Evolutionary conservation across 2,888 invertebrate species (phyloP).

Genomic region (Mesopsocus fuscifrons): DNA sequence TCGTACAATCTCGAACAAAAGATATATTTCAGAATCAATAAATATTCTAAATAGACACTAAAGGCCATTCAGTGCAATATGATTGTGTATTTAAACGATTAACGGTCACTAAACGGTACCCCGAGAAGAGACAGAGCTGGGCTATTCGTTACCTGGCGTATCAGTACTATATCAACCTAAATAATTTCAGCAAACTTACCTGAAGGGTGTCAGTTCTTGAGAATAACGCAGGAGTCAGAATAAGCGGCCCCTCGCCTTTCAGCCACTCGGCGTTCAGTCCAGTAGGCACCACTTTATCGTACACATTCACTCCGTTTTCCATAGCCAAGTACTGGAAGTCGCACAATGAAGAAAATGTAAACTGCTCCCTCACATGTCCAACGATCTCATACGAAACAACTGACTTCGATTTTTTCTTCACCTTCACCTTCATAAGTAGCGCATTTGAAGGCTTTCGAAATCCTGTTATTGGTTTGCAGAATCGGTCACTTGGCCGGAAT

Average conservation of each 20-base stretch:
- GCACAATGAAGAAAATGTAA: slow-evolving; percentile 58
- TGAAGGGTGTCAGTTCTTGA: slow-evolving; percentile 46
- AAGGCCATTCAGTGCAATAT: too few relatives aligned
- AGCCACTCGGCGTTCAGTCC: slow-evolving; percentile 38
- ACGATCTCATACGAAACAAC: slow-evolving; percentile 24
- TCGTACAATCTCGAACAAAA: too few relatives aligned
- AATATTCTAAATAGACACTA: too few relatives aligned
- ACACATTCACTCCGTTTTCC: slow-evolving; percentile 24
- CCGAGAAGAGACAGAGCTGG: too few relatives aligned
- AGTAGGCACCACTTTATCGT: slow-evolving; percentile 41
- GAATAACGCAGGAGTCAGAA: slow-evolving; percentile 59
- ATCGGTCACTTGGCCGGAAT: slow-evolving; percentile 65
- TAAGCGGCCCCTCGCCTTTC: slow-evolving; percentile 34
- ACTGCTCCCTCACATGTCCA: slow-evolving; percentile 39
- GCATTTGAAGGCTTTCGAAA: slow-evolving; percentile 45
- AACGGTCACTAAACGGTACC: too few relatives aligned
- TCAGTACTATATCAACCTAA: too few relatives aligned
- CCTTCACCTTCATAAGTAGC: slow-evolving; percentile 51
- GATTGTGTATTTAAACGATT: too few relatives aligned
- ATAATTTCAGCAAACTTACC: too few relatives aligned
- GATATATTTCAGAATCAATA: too few relatives aligned
- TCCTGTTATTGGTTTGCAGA: slow-evolving; percentile 55
- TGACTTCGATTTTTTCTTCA: slow-evolving; percentile 30
- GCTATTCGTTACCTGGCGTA: too few relatives aligned
- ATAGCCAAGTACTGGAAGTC: slow-evolving; percentile 89